Evolutionary conservation across 1,140 invertebrate species (phyloP), one percentile per base, ranked within the genome.

Genomic region (Liolophura sinensis): DNA sequence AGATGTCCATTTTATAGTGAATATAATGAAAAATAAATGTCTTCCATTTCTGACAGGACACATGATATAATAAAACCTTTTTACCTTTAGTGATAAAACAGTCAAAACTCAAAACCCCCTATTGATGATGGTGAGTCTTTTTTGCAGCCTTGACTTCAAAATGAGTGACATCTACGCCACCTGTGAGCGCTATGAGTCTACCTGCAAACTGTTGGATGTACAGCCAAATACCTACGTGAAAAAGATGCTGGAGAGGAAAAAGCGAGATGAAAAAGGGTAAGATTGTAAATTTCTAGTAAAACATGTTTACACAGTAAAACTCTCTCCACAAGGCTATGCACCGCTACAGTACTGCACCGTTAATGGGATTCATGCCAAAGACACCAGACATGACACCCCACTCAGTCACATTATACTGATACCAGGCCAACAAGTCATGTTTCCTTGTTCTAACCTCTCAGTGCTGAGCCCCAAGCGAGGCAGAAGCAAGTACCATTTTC

Each of bases 81-180:
- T n/a, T n/a, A n/a, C n/a, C n/a, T n/a, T n/a, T n/a, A n/a, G n/a
- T n/a, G n/a, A n/a, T n/a, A n/a, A n/a, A n/a, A n/a, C n/a, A n/a
- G n/a, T n/a, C n/a, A n/a, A n/a, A n/a, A n/a, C n/a, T n/a, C n/a
- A n/a, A n/a, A n/a, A n/a, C n/a, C n/a, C n/a, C n/a, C 31, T 40
- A 12, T 60, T 57, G 18, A 16, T 27, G 27, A 22, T n/a, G 31
- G 31, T 40, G 31, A 40, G 31, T 40, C 31, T 40, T 3, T 40
- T 40, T 40, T 9, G 31, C 31, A 40, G 31, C 31, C 31, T 40
- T 40, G 31, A 47, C 40, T 12, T 31, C 50, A 46, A 18, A 64
- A 81, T 81, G 79, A 72, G 76, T 0, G 76, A 79, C 70, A 77
- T 81, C 22, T 71, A 72, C 46, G 73, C 75, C n/a, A 76, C 77